Evolutionary conservation across 2,113 vertebrate species (phyloP).

Genomic region (Crotalus horridus): DNA sequence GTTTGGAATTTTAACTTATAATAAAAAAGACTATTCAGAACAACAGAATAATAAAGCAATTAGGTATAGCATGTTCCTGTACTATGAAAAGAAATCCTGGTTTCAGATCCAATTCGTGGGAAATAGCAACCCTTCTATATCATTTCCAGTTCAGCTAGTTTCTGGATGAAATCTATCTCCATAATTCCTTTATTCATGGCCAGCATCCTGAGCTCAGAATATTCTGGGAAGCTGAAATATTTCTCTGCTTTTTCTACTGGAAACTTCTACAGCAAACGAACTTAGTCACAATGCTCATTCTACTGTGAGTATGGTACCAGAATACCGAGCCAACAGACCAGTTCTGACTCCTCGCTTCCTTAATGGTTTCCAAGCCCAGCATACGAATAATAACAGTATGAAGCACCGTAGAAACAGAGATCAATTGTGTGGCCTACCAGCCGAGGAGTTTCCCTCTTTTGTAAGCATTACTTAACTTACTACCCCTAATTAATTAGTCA

Average conservation of each 20-base stretch:
- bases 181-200: not conserved
- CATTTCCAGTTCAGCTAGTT: not conserved
- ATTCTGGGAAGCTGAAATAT: not conserved
- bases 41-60: not conserved
- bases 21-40: constrained; percentile 24
- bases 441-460: not conserved
- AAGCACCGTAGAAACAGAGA: not conserved
- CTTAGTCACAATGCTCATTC: not conserved
- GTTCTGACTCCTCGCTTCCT: not conserved
- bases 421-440: not conserved
- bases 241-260: not conserved
- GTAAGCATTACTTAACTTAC: not conserved
- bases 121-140: not conserved
- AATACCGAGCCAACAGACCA: not conserved
- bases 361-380: not conserved
- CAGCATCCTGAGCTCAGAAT: not conserved
- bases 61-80: not conserved
- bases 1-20: constrained; percentile 64
- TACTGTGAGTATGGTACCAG: not conserved
- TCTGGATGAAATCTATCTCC: not conserved
- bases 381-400: not conserved
- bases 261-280: not conserved
- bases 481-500: not conserved
- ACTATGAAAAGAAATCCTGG: not conserved
- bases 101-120: not conserved